phyloP scores from a whole-genome alignment of 2,797 vertebrate species.

The Acanthurus lineatus region DNA sequence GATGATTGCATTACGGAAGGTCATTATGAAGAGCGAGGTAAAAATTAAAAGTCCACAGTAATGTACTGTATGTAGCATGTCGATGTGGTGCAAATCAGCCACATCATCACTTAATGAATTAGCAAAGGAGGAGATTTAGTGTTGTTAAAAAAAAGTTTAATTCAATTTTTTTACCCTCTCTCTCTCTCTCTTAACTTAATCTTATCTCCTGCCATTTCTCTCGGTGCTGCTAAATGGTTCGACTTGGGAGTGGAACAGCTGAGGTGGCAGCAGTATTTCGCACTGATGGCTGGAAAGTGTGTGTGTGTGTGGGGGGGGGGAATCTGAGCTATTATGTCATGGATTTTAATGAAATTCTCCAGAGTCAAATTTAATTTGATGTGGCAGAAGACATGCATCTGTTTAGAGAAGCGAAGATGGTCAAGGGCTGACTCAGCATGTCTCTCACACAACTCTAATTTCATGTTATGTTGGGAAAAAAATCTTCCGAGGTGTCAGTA shows the following conservation, averaged over 20 bases:
- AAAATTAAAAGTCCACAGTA: slow-evolving; percentile 60
- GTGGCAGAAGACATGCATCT: slow-evolving; percentile 22
- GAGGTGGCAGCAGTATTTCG: slow-evolving; percentile 33
- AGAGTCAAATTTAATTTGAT: slow-evolving; percentile 13
- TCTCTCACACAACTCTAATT: slow-evolving; percentile 16
- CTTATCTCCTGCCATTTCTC: slow-evolving; percentile 4
- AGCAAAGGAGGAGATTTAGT: slow-evolving; percentile 28
- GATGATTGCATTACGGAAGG: slow-evolving; percentile 71
- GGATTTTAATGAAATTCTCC: slow-evolving; percentile 37
- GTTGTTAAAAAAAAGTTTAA: slow-evolving; percentile 19
- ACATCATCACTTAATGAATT: slow-evolving; percentile 24
- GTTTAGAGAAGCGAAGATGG: slow-evolving; percentile 24
- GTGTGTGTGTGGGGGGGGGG: too few relatives aligned
- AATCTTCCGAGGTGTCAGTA: slow-evolving; percentile 15
- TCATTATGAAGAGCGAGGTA: slow-evolving; percentile 56
- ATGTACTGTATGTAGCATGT: slow-evolving; percentile 40
- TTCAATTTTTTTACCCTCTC: background rate
- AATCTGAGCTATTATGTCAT: slow-evolving; percentile 24
- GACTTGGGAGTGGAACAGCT: slow-evolving; percentile 20
- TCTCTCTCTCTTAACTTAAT: background rate
- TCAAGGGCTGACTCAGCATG: slow-evolving; percentile 14
- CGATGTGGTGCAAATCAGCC: slow-evolving; percentile 20
- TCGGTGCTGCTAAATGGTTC: slow-evolving; percentile 24
- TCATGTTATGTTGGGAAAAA: slow-evolving; percentile 23
- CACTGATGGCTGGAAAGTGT: slow-evolving; percentile 43